phyloP scores from a whole-genome alignment of 1,140 invertebrate species.

The Ptiloglossa arizonensis region DNA sequence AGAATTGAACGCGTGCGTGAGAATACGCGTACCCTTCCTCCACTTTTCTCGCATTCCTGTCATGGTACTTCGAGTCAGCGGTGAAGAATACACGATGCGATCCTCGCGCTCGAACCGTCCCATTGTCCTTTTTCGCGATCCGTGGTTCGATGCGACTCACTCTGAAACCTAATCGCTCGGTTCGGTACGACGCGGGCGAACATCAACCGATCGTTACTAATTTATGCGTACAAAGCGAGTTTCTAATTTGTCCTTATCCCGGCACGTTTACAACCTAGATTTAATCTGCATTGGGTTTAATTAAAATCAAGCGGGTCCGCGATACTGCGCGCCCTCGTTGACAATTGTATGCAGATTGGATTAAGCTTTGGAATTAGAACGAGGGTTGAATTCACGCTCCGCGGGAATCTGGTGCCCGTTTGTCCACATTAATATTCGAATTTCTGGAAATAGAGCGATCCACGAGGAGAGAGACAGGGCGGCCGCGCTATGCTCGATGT shows the following conservation, averaged over 20 bases:
- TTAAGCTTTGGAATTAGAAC: conserved; percentile 66
- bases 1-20: too few species aligned
- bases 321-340: conserved; percentile 58
- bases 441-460: conserved; percentile 59
- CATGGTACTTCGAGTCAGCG: too few species aligned
- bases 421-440: conserved; percentile 67
- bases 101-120: too few species aligned
- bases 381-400: conserved; percentile 54
- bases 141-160: not conserved
- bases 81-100: too few species aligned
- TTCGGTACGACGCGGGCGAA: not conserved
- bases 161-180: not conserved
- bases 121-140: not conserved
- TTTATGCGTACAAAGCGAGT: conserved; percentile 57
- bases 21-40: too few species aligned
- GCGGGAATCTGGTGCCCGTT: conserved; percentile 53
- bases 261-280: conserved; percentile 63
- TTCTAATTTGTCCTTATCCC: conserved; percentile 58
- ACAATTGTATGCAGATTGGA: conserved; percentile 69
- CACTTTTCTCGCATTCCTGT: too few species aligned
- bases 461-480: conserved; percentile 16
- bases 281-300: conserved; percentile 69
- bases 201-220: conserved; percentile 63
- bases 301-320: conserved; percentile 66
- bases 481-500: conserved; percentile 21